Evolutionary conservation across 2,797 vertebrate genomes (phyloP).

Genomic region (Hemibagrus guttatus): DNA sequence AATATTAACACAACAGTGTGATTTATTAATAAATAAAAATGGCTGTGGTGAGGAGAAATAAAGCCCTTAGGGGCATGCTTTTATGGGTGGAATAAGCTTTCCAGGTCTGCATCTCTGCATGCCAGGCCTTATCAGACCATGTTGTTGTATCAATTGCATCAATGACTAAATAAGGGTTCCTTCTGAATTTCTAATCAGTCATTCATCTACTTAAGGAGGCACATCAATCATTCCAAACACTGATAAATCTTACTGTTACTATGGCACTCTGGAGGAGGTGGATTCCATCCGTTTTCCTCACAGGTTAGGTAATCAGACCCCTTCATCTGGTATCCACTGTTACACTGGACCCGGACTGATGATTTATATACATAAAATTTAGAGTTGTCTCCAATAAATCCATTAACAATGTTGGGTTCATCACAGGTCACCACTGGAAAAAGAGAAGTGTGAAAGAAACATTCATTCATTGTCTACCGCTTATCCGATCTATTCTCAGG

Average conservation of each 20-base stretch:
- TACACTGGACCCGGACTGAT: slow-evolving; percentile 26
- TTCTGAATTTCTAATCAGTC: neutral
- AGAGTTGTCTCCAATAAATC: no score
- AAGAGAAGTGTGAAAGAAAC: neutral
- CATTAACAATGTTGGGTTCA: neutral
- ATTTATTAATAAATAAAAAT: no score
- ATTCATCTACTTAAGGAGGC: neutral
- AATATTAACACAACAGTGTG: no score
- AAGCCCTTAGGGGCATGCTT: no score
- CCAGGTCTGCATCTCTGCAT: no score
- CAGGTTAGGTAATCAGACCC: neutral
- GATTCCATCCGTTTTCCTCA: neutral
- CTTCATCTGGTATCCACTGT: neutral
- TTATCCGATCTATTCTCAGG: no score
- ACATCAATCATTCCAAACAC: neutral
- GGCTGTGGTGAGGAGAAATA: no score
- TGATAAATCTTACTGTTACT: slow-evolving; percentile 35
- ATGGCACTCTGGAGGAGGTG: neutral
- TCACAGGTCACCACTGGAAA: neutral
- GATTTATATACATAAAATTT: neutral
- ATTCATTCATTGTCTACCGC: no score
- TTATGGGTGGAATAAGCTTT: no score
- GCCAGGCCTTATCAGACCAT: no score
- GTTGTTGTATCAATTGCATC: no score
- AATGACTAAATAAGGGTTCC: no score